phyloP scores from a whole-genome alignment of 1,140 invertebrate species.

The Saccostrea glomerata region DNA sequence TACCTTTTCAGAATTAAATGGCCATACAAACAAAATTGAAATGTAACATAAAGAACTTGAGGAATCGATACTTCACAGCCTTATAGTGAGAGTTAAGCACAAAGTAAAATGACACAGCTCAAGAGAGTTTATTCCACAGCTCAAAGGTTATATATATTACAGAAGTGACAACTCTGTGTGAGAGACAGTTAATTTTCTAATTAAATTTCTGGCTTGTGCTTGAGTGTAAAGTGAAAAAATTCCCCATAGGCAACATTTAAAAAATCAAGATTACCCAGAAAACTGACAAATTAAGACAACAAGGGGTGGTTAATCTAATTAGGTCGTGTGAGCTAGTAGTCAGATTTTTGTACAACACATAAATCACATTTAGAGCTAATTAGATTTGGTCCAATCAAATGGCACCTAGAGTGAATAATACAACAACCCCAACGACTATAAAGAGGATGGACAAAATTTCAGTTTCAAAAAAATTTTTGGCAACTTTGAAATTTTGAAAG shows the following conservation, averaged over 20 bases:
- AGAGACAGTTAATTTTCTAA: background rate
- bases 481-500: too few species aligned
- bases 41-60: background rate
- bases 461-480: too few species aligned
- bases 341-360: background rate
- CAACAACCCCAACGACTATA: background rate
- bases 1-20: conserved; percentile 13
- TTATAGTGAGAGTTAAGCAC: too few species aligned
- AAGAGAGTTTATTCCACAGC: background rate
- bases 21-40: background rate
- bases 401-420: background rate
- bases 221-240: background rate
- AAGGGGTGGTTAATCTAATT: background rate
- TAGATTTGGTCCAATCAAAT: background rate
- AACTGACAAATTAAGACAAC: background rate
- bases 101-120: too few species aligned
- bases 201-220: background rate
- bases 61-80: background rate
- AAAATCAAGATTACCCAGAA: background rate
- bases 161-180: background rate
- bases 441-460: background rate
- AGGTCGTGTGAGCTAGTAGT: background rate
- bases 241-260: background rate
- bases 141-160: background rate
- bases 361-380: background rate